These are phyloP conservation scores for Rhodeus uyekii DNA, from an alignment of 2,797 vertebrate species.

Conservation along the genomic window DNA sequence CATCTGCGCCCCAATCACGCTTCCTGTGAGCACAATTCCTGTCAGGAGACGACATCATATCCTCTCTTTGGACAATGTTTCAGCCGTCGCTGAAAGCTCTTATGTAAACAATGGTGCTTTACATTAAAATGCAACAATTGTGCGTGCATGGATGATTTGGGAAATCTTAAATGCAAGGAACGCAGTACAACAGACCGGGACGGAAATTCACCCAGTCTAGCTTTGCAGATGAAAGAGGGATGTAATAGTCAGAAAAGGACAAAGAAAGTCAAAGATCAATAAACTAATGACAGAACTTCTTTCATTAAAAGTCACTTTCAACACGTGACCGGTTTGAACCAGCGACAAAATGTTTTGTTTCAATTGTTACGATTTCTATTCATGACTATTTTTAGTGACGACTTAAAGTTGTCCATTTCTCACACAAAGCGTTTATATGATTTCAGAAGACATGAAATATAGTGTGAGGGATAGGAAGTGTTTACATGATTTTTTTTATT, in stretches of 20 bases:
- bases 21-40: conserved; percentile 45
- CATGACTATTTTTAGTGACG: no score
- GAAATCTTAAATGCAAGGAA: conserved; percentile 1
- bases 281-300: no score
- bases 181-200: neutral
- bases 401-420: no score
- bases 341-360: no score
- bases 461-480: no score
- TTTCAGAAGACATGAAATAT: no score
- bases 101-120: neutral
- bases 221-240: neutral
- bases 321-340: no score
- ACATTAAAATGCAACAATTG: neutral
- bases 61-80: conserved; percentile 37
- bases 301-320: no score
- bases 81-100: neutral
- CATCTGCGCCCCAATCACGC: conserved; percentile 34
- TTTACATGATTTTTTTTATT: no score
- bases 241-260: neutral
- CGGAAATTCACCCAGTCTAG: neutral
- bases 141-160: neutral
- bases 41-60: conserved; percentile 41
- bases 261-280: no score
- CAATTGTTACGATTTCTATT: no score
- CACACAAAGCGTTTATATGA: no score